These are phyloP conservation scores for Corapipo altera DNA, from an alignment of 2,113 vertebrate genomes.

Conservation along the genomic window DNA sequence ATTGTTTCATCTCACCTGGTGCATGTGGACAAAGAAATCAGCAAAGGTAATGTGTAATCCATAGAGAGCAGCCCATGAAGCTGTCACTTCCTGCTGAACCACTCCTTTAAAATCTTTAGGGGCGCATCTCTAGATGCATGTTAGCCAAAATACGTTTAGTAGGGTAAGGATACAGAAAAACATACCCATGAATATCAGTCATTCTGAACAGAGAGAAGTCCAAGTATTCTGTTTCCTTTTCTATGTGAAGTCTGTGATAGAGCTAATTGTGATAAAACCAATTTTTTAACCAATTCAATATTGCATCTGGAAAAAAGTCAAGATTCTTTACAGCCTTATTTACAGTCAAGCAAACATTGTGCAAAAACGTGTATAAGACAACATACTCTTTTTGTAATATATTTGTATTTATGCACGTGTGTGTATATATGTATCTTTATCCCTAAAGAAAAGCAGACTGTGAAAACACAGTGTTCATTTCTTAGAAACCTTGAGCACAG, in stretches of 20 bases:
- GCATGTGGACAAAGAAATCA: neutral
- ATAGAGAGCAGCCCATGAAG: neutral
- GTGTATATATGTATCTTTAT: fast-evolving
- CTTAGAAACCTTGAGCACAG: neutral
- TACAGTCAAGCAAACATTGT: neutral
- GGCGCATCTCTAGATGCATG: fast-evolving
- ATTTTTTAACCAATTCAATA: neutral
- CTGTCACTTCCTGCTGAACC: neutral
- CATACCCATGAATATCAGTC: neutral
- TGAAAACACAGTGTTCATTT: neutral
- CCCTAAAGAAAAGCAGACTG: neutral
- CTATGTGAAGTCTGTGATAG: neutral
- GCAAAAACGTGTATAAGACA: neutral
- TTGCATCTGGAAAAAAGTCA: neutral
- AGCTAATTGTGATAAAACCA: neutral
- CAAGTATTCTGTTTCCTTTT: neutral
- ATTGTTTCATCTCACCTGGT: neutral
- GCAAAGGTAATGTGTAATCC: neutral
- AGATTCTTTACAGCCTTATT: neutral
- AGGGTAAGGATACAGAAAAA: neutral
- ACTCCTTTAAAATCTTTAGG: neutral
- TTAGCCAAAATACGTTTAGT: neutral
- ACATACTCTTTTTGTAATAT: neutral
- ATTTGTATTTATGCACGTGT: neutral
- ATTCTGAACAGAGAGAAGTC: neutral